phyloP scores from a whole-genome alignment of 2,888 invertebrate species.

The Drosophila pseudotalamancana region DNA sequence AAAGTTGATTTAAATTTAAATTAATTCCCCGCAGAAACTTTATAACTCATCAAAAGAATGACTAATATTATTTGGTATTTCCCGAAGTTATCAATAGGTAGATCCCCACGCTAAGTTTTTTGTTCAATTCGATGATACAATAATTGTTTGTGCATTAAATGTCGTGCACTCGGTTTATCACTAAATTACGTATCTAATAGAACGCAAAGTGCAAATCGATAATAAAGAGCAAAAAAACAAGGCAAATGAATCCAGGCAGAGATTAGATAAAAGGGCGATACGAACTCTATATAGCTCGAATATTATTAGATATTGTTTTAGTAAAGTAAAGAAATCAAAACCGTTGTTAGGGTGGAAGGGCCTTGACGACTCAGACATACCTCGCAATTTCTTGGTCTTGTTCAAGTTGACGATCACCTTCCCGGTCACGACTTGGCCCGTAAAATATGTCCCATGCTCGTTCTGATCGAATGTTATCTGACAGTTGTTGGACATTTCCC shows the following conservation, averaged over 20 bases:
- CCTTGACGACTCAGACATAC: constrained; percentile 68
- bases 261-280: constrained; percentile 53
- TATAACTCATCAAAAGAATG: constrained; percentile 20
- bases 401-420: constrained; percentile 80
- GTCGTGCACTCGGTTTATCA: constrained; percentile 47
- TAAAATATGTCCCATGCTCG: constrained; percentile 87
- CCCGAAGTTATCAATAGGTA: constrained; percentile 42
- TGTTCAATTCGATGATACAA: not conserved
- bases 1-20: not conserved
- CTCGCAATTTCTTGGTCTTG: constrained; percentile 81
- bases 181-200: constrained; percentile 43
- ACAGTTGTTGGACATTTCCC: constrained; percentile 77
- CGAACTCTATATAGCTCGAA: not conserved
- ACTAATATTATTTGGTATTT: constrained; percentile 52
- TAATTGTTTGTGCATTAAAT: constrained; percentile 1
- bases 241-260: constrained; percentile 24
- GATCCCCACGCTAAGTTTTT: constrained; percentile 34
- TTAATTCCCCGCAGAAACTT: not conserved
- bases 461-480: constrained; percentile 85
- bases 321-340: constrained; percentile 4
- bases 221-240: constrained; percentile 17
- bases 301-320: too few relatives aligned
- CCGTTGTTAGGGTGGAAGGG: not conserved
- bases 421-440: constrained; percentile 82
- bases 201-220: constrained; percentile 13